phyloP scores from a whole-genome alignment of 2,797 vertebrate species.

The Lycodopsis pacificus region DNA sequence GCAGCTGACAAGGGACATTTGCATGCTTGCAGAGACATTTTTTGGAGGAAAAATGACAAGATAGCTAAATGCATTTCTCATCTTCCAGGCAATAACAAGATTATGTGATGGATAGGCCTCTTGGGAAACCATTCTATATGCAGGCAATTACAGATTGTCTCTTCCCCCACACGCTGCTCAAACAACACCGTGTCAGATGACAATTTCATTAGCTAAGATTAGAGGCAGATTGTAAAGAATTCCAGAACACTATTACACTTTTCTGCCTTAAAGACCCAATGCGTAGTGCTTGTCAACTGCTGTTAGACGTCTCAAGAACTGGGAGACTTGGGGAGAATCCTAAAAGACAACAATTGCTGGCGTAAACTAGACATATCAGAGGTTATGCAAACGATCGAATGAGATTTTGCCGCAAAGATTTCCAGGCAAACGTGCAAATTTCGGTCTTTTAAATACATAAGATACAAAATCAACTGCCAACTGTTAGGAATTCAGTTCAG shows the following conservation, averaged over 20 bases:
- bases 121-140: constrained; percentile 67
- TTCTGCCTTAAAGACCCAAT: constrained; percentile 69
- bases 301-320: constrained; percentile 68
- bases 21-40: constrained; percentile 54
- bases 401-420: background rate
- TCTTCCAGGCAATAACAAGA: constrained; percentile 79
- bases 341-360: constrained; percentile 42
- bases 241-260: constrained; percentile 76
- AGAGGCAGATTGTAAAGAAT: constrained; percentile 75
- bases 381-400: background rate
- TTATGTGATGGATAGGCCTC: constrained; percentile 79
- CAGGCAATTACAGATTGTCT: constrained; percentile 78
- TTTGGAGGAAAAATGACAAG: constrained; percentile 73
- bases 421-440: background rate
- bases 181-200: constrained; percentile 77
- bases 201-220: constrained; percentile 86
- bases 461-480: background rate
- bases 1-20: constrained; percentile 64
- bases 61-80: constrained; percentile 69
- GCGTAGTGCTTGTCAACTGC: constrained; percentile 65
- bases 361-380: background rate
- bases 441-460: background rate
- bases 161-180: constrained; percentile 65
- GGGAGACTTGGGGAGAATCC: constrained; percentile 57
- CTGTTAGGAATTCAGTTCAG: background rate